phyloP scores from a whole-genome alignment of 2,113 vertebrate genomes.

The Chaetorhynchus papuensis region DNA sequence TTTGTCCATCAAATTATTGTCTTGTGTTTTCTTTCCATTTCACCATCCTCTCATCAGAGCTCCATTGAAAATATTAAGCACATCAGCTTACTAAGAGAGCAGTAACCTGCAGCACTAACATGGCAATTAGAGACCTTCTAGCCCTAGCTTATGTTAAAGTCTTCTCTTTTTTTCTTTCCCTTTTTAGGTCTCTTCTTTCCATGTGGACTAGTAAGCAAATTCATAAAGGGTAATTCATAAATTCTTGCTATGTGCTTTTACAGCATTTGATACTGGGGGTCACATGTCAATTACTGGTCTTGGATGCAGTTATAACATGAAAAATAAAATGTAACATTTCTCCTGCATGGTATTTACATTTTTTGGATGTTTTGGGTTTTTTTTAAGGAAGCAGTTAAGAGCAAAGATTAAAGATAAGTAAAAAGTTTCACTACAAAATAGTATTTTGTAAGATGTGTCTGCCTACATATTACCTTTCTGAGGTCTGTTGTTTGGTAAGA shows the following conservation, averaged over 20 bases:
- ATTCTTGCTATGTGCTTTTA: not conserved
- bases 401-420: not conserved
- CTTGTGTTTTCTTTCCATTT: not conserved
- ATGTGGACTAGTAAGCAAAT: not conserved
- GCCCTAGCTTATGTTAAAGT: not conserved
- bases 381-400: not conserved
- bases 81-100: not conserved
- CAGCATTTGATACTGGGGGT: not conserved
- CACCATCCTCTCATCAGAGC: not conserved
- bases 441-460: not conserved
- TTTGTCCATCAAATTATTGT: not conserved
- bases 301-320: not conserved
- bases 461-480: not conserved
- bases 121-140: not conserved
- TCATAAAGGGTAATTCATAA: not conserved
- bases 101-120: not conserved
- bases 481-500: not conserved
- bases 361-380: not conserved
- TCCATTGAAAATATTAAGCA: not conserved
- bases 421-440: not conserved
- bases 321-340: not conserved
- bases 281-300: not conserved
- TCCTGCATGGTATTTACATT: not conserved
- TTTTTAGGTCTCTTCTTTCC: not conserved
- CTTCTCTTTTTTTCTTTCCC: not conserved